Evolutionary conservation across 1,140 invertebrate species (phyloP).

Genomic region (Pogonus chalceus): DNA sequence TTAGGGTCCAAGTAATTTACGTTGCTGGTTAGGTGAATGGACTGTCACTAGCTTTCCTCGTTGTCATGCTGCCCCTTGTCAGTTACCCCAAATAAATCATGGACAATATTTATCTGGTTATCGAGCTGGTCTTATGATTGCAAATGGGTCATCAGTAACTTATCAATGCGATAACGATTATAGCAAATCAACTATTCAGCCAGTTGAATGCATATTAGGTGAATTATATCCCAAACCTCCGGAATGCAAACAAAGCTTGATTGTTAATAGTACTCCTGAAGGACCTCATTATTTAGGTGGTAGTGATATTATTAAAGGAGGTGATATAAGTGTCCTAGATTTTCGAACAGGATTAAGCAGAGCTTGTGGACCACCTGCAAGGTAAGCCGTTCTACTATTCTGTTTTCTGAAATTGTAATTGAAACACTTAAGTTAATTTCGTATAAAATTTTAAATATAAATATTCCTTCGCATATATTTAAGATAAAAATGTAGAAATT

Average conservation of each 20-base stretch:
- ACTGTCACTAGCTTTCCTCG: slow-evolving; percentile 60
- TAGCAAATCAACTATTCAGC: slow-evolving; percentile 36
- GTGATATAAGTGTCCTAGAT: slow-evolving; percentile 51
- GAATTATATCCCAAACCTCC: slow-evolving; percentile 48
- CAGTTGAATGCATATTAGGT: slow-evolving; percentile 58
- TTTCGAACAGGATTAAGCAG: slow-evolving; percentile 37
- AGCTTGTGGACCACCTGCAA: slow-evolving; percentile 53
- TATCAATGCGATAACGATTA: slow-evolving; percentile 57
- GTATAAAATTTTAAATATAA: too few relatives aligned
- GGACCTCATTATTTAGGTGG: slow-evolving; percentile 44
- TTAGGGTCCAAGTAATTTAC: slow-evolving; percentile 53
- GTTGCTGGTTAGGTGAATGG: slow-evolving; percentile 72
- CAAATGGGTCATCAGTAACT: slow-evolving; percentile 59
- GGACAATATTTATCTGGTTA: slow-evolving; percentile 68
- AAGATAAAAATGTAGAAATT: too few relatives aligned
- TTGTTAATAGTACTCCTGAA: slow-evolving; percentile 15
- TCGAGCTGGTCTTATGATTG: slow-evolving; percentile 63
- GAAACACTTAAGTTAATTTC: too few relatives aligned
- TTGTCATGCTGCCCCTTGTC: slow-evolving; percentile 61
- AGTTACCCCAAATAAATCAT: slow-evolving; percentile 57
- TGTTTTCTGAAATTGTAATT: too few relatives aligned
- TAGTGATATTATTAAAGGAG: slow-evolving; percentile 53
- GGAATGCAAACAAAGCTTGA: slow-evolving; percentile 35
- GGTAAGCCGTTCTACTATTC: too few relatives aligned
- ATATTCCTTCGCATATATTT: slow-evolving; percentile 7